A percentile compares a stretch with the other conserved stretches of the same genome.
Conservation (phyloP, 2,888 invertebrate genomes). For the Limnephilus rhombicus region DNA sequence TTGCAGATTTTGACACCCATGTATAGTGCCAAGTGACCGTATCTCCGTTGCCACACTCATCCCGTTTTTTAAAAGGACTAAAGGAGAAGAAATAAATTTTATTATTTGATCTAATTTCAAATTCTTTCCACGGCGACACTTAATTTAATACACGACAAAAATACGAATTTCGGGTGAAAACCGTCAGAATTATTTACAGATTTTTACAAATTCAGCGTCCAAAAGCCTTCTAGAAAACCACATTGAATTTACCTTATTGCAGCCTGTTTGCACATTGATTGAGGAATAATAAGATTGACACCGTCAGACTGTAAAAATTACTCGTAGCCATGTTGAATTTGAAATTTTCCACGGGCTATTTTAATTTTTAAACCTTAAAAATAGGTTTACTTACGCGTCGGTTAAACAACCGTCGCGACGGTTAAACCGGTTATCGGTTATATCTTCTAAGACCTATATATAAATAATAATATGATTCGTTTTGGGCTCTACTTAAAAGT, state of each 20-base stretch:
- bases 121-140: background rate
- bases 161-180: background rate
- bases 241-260: background rate
- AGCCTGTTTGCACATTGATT: background rate
- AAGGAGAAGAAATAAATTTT: background rate
- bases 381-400: too few relatives aligned
- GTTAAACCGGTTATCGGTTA: too few relatives aligned
- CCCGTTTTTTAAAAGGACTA: background rate
- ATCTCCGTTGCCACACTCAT: too few relatives aligned
- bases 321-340: background rate
- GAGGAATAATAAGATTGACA: background rate
- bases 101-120: background rate
- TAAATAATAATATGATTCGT: too few relatives aligned
- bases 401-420: too few relatives aligned
- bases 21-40: too few relatives aligned
- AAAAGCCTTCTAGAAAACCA: background rate
- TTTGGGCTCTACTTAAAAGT: too few relatives aligned
- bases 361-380: background rate
- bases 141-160: background rate
- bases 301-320: background rate
- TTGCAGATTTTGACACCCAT: too few relatives aligned
- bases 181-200: background rate
- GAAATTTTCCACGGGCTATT: background rate
- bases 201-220: background rate
- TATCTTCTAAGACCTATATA: too few relatives aligned